A percentile compares a stretch with the other conserved stretches of the same genome.
Conservation (phyloP, 2,888 invertebrate species). For the Morinoia aosen region DNA sequence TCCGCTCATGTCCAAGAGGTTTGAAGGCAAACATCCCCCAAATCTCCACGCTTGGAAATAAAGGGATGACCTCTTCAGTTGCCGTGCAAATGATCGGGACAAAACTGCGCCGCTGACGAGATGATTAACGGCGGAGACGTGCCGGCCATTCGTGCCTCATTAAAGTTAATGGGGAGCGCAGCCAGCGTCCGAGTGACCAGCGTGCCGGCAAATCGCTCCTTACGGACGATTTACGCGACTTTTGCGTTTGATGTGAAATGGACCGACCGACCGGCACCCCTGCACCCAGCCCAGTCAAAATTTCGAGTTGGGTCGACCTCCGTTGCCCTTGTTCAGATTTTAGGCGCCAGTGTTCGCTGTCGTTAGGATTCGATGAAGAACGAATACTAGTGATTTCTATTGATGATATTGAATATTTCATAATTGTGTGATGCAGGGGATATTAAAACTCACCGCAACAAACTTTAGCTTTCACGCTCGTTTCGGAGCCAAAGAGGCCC, state of each 20-base stretch:
- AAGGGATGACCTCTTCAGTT: background rate
- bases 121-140: background rate
- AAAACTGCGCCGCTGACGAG: conserved; percentile 23
- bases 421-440: no score
- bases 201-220: conserved; percentile 29
- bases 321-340: background rate
- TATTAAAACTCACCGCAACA: no score
- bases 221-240: background rate
- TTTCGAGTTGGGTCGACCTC: background rate
- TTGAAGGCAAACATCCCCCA: background rate
- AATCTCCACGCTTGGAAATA: background rate
- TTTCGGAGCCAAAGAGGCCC: no score
- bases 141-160: conserved; percentile 39
- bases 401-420: no score
- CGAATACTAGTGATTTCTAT: no score
- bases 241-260: conserved; percentile 42
- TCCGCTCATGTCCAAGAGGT: no score
- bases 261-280: background rate
- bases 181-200: background rate
- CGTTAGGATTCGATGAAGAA: background rate
- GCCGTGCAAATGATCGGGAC: background rate
- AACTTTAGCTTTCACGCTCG: no score
- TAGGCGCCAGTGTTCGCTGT: background rate
- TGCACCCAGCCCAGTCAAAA: background rate
- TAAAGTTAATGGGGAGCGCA: conserved; percentile 24